Base-by-base conservation (phyloP, 2,888 invertebrate species). In the Didymodactylos carnosus region DNA sequence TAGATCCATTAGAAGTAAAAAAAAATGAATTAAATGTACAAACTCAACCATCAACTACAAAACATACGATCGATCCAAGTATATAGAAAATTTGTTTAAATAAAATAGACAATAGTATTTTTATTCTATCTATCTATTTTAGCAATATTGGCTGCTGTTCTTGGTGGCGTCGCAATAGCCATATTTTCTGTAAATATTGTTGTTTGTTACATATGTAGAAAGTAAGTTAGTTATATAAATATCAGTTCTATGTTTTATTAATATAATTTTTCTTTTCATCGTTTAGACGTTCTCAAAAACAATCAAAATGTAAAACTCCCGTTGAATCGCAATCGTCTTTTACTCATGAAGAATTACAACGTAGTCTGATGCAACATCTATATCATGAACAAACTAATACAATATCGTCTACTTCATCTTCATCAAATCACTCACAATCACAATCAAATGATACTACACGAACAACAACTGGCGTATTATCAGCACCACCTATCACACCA, bases 301-400 rank as follows among this genome's bases (percentile, higher is more conserved):
- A 16, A 35, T 62, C 35, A 35, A 29, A 62, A 62, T 62, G 62
- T 62, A 62, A 62, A 62, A 62, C 62, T 11, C 62, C 29, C 8
- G 35, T 27, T 62, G 62, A 62, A 35, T 62, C 62, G 16, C 29
- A 62, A 35, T 62, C 62, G 10, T 62, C 62, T 8, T 62, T 62
- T 62, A 62, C 62, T 3, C 62, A 62, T 10, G 62, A 62, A 62
- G 62, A 62, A 62, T 35, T 62, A 35, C 62, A 62, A 35, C 62
- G 62, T 35, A 62, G 62, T 62, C 35, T 62, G 19, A 62, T 62
- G 62, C 62, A 62, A 62, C 62, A 62, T 62, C n/a, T 62, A 19
- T 62, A 62, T n/a, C 62, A 62, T 62, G 62, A 62, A 62, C 62
- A 62, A 62, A 62, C 62, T 4, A 62, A 62, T 62, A 62, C 62